These are phyloP conservation scores for Paramuricea clavata DNA, from an alignment of 92 coral and sea anemone species.

Conservation along the genomic window DNA sequence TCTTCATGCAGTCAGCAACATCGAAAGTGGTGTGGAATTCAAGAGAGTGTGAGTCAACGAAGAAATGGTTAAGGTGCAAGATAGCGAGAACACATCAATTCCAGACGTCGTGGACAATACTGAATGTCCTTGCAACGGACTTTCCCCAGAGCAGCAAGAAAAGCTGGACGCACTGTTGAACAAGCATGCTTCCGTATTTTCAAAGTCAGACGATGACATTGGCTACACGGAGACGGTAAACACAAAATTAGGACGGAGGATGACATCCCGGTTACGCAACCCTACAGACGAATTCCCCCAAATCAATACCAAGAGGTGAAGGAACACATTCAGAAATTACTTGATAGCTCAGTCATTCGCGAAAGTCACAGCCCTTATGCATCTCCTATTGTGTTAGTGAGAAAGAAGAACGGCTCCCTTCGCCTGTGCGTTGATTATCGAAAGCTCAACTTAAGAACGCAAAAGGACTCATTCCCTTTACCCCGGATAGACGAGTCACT, in stretches of 20 bases:
- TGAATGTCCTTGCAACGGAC: conserved; percentile 18
- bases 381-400: conserved; percentile 42
- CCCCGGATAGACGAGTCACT: conserved; percentile 53
- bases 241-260: conserved; percentile 35
- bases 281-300: conserved; percentile 49
- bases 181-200: conserved; percentile 38
- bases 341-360: conserved; percentile 34
- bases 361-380: conserved; percentile 55
- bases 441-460: conserved; percentile 20
- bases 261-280: conserved; percentile 55
- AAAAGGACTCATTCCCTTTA: conserved; percentile 36
- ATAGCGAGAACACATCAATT: neutral
- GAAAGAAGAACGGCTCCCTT: conserved; percentile 35
- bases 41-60: conserved; percentile 38
- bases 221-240: conserved; percentile 45
- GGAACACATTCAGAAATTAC: conserved; percentile 40
- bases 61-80: conserved; percentile 1
- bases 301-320: conserved; percentile 41
- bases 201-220: conserved; percentile 26
- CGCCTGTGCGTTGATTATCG: conserved; percentile 56
- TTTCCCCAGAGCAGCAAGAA: conserved; percentile 32
- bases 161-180: conserved; percentile 30
- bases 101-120: neutral
- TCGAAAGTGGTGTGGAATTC: conserved; percentile 15
- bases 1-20: conserved; percentile 60